These are phyloP conservation scores for Sprattus sprattus DNA, from an alignment of 2,113 vertebrate species.

Conservation along the genomic window DNA sequence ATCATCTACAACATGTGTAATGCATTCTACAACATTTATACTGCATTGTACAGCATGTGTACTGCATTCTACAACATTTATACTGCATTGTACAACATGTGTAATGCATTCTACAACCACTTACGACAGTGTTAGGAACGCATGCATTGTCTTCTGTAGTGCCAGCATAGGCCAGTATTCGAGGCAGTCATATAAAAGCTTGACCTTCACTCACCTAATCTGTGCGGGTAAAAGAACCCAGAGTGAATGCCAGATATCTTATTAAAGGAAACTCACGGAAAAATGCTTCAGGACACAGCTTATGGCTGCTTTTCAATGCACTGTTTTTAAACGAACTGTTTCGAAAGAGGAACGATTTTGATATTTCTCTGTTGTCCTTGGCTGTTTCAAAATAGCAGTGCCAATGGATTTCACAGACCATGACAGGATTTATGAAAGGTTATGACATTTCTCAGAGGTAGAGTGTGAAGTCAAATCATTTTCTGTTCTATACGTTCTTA, in stretches of 20 bases:
- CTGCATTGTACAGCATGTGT: too few relatives aligned
- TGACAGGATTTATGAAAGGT: slow-evolving; percentile 9
- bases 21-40: neutral
- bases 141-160: neutral
- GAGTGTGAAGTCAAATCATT: neutral
- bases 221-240: slow-evolving; percentile 22
- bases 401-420: slow-evolving; percentile 18
- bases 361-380: slow-evolving; percentile 13
- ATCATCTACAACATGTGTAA: neutral
- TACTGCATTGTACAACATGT: too few relatives aligned
- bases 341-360: slow-evolving; percentile 9
- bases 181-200: slow-evolving; percentile 36
- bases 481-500: neutral
- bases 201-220: slow-evolving; percentile 20
- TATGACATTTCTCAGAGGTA: neutral
- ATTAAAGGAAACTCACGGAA: slow-evolving; percentile 48
- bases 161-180: neutral
- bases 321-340: neutral
- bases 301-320: slow-evolving; percentile 7
- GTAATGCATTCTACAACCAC: too few relatives aligned
- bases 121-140: neutral
- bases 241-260: slow-evolving; percentile 43
- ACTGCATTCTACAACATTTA: neutral
- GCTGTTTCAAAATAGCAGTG: slow-evolving; percentile 16
- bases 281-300: slow-evolving; percentile 16